Evolutionary conservation across 1,140 invertebrate genomes (phyloP), one percentile per base, ranked within the genome.

Genomic region (Nixonia krombeini): DNA sequence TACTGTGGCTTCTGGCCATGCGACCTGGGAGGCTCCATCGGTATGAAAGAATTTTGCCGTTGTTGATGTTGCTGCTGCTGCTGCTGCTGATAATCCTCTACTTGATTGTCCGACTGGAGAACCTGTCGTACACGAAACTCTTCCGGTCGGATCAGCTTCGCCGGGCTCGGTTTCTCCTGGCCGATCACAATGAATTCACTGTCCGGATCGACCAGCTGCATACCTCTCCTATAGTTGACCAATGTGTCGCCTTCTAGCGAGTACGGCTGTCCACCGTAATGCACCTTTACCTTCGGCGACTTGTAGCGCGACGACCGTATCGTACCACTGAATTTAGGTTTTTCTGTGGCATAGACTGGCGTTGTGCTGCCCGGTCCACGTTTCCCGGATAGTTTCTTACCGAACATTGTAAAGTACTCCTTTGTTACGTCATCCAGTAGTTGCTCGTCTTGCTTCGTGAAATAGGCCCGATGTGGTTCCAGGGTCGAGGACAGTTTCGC

Each of bases 371-470:
- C 84, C 57, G 51, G 80, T 58, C 84, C 63, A 8, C 74, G 78
- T 64, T 85, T 83, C 38, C 86, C 86, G 2, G 69, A 65, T 0
- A 92, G 70, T 76, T 92, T 92, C 68, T 92, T 90, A 0, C 92
- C 92, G 62, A 92, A 93, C 53, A 91, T 87, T 16, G 90, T 91
- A 62, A 92, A 92, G 41, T 91, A 92, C 62, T 91, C 91, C 71
- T 90, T 91, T 1, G 91, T 92, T 6, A 91, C 91, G 61, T 93
- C 91, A 59, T 93, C 92, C 26, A 92, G 82, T 18, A 90, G 86
- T 25, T 86, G 86, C 57, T 91, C 90, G 35, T 92, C 91, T 49
- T 91, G 90, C 72, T 90, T 90, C 0, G 91, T 92, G 72, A 91
- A 92, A 65, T 90, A 91, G 1, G 87, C 87, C 55, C 90, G 86